Conservation (phyloP, 2,113 vertebrate genomes). For the Podiceps cristatus region DNA sequence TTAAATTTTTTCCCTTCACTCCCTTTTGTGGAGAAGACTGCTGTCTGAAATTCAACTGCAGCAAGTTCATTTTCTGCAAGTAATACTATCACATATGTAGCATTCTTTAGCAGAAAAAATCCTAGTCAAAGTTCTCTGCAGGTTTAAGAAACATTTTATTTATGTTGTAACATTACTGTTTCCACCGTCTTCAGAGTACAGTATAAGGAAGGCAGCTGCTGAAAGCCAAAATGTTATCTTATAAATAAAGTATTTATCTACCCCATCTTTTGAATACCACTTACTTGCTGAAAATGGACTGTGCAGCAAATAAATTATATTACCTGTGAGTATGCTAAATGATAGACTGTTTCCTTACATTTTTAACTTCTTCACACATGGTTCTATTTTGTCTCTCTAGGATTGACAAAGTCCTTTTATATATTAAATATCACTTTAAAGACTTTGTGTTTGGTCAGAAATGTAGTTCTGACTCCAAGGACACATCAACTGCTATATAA, state of each 20-base stretch:
- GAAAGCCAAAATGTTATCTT: conserved; percentile 3
- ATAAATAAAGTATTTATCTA: conserved; percentile 33
- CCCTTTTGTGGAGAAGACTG: background rate
- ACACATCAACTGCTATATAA: background rate
- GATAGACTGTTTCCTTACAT: background rate
- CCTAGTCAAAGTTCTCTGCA: background rate
- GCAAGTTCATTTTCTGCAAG: conserved; percentile 9
- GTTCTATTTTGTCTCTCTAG: background rate
- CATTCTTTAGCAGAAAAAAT: background rate
- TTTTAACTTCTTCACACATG: background rate
- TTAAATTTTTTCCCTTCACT: background rate
- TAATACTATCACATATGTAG: background rate
- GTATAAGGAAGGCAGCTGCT: background rate
- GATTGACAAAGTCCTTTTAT: background rate
- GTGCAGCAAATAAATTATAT: background rate
- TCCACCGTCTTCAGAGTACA: background rate
- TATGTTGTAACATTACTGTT: background rate
- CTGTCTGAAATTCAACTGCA: background rate
- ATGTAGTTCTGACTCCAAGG: background rate
- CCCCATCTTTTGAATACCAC: background rate
- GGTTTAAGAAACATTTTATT: conserved; percentile 27
- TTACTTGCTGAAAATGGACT: background rate
- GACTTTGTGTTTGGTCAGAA: background rate
- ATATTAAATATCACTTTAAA: background rate
- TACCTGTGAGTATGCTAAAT: background rate